A percentile compares a stretch with the other conserved stretches of the same genome.
Evolutionary conservation across 2,888 invertebrate genomes (phyloP).

Genomic region (Tetramorium bicarinatum): DNA sequence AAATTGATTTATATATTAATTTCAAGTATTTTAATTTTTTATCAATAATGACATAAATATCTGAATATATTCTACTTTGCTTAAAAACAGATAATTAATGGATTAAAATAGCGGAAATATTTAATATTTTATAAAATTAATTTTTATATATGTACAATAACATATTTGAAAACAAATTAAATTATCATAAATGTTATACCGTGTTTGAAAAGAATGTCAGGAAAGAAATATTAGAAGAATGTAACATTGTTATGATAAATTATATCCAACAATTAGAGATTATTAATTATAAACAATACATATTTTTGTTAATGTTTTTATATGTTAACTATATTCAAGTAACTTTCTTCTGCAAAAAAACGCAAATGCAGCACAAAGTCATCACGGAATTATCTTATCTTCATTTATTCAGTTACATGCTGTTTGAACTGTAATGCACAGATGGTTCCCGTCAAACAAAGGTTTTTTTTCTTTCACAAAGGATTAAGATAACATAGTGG

Average conservation of each 20-base stretch:
- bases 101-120: background rate
- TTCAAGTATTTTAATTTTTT: background rate
- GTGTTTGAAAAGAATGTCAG: background rate
- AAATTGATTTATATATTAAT: background rate
- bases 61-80: background rate
- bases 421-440: slow-evolving; percentile 38
- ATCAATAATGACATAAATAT: background rate
- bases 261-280: background rate
- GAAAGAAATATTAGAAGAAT: background rate
- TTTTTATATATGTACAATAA: background rate
- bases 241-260: background rate
- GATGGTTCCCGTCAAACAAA: slow-evolving; percentile 53
- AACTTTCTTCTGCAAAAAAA: background rate
- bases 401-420: slow-evolving; percentile 44
- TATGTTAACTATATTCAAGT: background rate
- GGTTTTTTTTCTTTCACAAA: slow-evolving; percentile 26
- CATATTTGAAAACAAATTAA: background rate
- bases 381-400: slow-evolving; percentile 50
- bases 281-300: background rate
- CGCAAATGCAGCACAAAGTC: slow-evolving; percentile 5
- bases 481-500: slow-evolving; percentile 51
- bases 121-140: slow-evolving; percentile 8
- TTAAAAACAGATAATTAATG: background rate
- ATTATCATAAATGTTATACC: background rate
- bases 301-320: background rate